These are phyloP conservation scores for Rhorus exstirpatorius DNA, from an alignment of 2,888 invertebrate genomes.

Conservation along the genomic window DNA sequence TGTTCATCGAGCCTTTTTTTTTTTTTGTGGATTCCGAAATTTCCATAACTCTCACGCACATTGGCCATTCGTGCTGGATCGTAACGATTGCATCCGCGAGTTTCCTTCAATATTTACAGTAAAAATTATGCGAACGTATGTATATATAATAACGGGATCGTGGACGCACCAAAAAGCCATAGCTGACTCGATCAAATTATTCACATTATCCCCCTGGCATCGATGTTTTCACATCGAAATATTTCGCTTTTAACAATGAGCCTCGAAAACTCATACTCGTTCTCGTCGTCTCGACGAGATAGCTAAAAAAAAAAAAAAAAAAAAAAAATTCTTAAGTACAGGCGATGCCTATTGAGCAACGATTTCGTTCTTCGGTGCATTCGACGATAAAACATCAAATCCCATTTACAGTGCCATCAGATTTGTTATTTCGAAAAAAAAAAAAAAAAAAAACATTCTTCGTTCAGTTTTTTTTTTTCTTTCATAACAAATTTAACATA, in stretches of 20 bases:
- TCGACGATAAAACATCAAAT: not conserved
- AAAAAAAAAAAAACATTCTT: too few species aligned
- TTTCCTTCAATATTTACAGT: slow-evolving; percentile 76
- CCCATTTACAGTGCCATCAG: too few species aligned
- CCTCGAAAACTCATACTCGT: not conserved
- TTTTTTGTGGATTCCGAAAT: not conserved
- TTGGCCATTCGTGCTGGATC: too few species aligned
- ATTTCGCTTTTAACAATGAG: not conserved
- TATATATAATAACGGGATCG: slow-evolving; percentile 61
- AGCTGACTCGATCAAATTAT: too few species aligned
- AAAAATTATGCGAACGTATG: slow-evolving; percentile 65
- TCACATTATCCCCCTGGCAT: too few species aligned
- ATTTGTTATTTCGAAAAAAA: too few species aligned
- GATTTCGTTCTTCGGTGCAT: not conserved
- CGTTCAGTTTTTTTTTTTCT: not conserved
- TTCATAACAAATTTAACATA: not conserved
- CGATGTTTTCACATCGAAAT: too few species aligned
- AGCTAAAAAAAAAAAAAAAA: too few species aligned
- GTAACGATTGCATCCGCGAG: slow-evolving; percentile 67
- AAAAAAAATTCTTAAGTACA: too few species aligned
- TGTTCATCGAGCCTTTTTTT: not conserved
- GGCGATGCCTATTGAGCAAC: not conserved
- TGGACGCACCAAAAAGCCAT: slow-evolving; percentile 55
- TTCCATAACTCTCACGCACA: not conserved
- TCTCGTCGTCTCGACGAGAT: not conserved